Evolutionary conservation across 1,140 invertebrate species (phyloP).

Genomic region (Ostrea edulis): DNA sequence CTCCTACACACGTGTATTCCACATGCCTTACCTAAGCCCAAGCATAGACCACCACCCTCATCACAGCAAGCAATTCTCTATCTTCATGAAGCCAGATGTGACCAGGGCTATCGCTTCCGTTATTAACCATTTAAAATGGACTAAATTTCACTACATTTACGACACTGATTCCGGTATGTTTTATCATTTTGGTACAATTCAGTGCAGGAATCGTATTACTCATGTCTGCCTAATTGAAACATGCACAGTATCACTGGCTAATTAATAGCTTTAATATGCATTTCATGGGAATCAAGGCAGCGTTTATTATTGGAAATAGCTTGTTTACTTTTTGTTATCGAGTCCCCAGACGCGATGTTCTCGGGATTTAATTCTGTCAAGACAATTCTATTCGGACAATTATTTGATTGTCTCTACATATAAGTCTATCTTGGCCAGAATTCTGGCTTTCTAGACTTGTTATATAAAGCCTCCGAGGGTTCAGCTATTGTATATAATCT

Average conservation of each 20-base stretch:
- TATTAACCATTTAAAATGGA: slow-evolving; percentile 55
- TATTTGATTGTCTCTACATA: slow-evolving; percentile 16
- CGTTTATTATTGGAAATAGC: neutral
- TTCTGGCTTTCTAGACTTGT: neutral
- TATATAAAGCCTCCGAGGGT: neutral
- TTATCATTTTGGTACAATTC: neutral
- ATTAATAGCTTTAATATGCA: slow-evolving; percentile 12
- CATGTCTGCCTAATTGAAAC: neutral
- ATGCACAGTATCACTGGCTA: slow-evolving; percentile 2
- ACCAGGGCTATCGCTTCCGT: slow-evolving; percentile 56
- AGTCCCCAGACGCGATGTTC: neutral
- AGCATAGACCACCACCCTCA: slow-evolving; percentile 44
- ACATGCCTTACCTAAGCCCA: slow-evolving; percentile 90
- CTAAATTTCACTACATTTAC: slow-evolving; percentile 62
- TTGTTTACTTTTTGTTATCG: slow-evolving; percentile 20
- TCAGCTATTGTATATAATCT: neutral
- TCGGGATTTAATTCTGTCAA: neutral
- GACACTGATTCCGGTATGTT: slow-evolving; percentile 64
- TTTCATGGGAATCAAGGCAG: neutral
- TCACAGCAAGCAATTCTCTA: neutral
- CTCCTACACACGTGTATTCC: slow-evolving; percentile 96
- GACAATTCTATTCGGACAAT: slow-evolving; percentile 3
- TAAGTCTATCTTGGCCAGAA: neutral
- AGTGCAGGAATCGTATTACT: neutral
- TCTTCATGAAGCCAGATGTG: slow-evolving; percentile 59